phyloP scores from a whole-genome alignment of 2,888 invertebrate species.

The Psococerastis gibbosa region DNA sequence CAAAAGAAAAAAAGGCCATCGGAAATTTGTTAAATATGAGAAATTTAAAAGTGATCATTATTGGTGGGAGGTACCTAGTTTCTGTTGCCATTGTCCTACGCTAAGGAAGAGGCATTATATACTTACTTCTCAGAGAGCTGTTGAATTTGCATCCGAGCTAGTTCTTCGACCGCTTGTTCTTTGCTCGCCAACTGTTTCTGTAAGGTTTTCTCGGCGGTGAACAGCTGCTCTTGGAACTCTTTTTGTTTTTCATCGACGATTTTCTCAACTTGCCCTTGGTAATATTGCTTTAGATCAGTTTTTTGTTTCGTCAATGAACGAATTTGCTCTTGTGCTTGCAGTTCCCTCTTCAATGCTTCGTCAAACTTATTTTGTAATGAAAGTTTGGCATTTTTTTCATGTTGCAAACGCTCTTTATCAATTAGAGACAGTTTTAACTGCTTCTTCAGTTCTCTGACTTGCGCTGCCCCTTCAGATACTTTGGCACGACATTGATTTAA shows the following conservation, averaged over 20 bases:
- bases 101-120: slow-evolving; percentile 12
- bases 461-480: slow-evolving; percentile 20
- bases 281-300: slow-evolving; percentile 47
- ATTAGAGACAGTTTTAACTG: slow-evolving; percentile 29
- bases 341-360: slow-evolving; percentile 32
- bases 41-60: too few species aligned
- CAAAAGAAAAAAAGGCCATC: slow-evolving; percentile 2
- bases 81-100: not conserved
- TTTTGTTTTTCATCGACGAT: slow-evolving; percentile 55
- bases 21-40: too few species aligned
- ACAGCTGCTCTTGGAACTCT: slow-evolving; percentile 58
- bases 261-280: slow-evolving; percentile 62
- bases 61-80: too few species aligned
- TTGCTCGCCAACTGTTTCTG: slow-evolving; percentile 41
- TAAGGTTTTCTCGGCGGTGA: slow-evolving; percentile 43
- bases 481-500: slow-evolving; percentile 26
- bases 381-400: slow-evolving; percentile 30
- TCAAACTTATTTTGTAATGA: slow-evolving; percentile 31
- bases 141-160: slow-evolving; percentile 50
- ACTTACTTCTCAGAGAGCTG: slow-evolving; percentile 44
- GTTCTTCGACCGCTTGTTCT: slow-evolving; percentile 45
- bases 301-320: slow-evolving; percentile 32
- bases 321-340: slow-evolving; percentile 25
- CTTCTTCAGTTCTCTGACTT: slow-evolving; percentile 23
- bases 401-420: slow-evolving; percentile 26